Base-by-base conservation (phyloP, 2,797 vertebrate genomes). In the Philypnodon macrostomus region DNA sequence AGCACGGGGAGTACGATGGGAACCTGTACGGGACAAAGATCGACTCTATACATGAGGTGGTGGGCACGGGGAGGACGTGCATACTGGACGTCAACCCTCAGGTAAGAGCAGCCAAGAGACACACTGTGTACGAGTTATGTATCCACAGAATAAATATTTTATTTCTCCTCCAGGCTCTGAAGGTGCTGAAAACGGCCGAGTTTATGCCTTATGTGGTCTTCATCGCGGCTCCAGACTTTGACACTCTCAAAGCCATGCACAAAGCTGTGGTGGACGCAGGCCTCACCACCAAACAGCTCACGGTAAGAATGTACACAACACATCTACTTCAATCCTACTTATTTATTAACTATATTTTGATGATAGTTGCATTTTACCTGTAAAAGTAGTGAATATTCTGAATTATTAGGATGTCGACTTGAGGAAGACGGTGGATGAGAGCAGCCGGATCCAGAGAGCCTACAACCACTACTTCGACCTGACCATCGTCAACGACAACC, bases 131-230 rank as follows among this genome's bases (percentile, higher is more conserved):
- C 1, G n/a, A 7, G 32, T n/a, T n/a, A n/a, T n/a, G n/a, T n/a
- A n/a, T n/a, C n/a, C n/a, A n/a, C n/a, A n/a, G n/a, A n/a, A n/a
- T n/a, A n/a, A n/a, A n/a, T n/a, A n/a, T n/a, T n/a, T n/a, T n/a
- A n/a, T n/a, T n/a, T 4, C 9, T 60, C 33, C 61, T 6, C 53
- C 18, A 99, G 96, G 94, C 94, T 31, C 87, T 99, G 68, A 99
- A 99, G 83, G 88, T 98, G 2, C 76, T 99, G 81, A 91, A 94
- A 77, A 98, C 95, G 0, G 91, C 94, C 0, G 97, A 98, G 84
- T 99, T 98, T 78, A 98, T 98, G 96, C 96, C 97, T 47, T 99
- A 95, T 4, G 95, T 99, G 27, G 96, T 98, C 17, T 98, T 98
- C 54, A 95, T 99, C 21, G 95, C 92, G 5, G 94, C 95, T 16